A percentile compares a stretch with the other conserved stretches of the same genome.
Evolutionary conservation across 2,888 invertebrate species (phyloP).

Genomic region (Polymixis flavicincta): DNA sequence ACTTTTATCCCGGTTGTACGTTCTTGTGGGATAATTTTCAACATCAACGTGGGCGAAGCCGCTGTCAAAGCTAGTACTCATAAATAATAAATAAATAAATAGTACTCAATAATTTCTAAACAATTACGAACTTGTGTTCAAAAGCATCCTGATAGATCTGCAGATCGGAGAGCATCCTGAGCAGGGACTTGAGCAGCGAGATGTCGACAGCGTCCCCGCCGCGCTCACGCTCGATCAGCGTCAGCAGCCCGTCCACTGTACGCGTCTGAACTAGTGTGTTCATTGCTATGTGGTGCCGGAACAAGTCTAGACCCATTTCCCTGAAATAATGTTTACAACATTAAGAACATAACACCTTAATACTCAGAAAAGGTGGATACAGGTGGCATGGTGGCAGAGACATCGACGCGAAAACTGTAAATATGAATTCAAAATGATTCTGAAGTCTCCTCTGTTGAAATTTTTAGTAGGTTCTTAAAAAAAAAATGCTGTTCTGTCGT

Average conservation of each 20-base stretch:
- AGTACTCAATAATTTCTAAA: background rate
- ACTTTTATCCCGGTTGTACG: background rate
- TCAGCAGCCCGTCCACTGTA: conserved; percentile 97
- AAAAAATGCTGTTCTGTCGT: too few relatives aligned
- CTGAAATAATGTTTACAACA: conserved; percentile 84
- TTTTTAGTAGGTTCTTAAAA: too few relatives aligned
- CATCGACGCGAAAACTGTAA: too few relatives aligned
- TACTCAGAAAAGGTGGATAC: background rate
- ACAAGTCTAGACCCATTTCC: conserved; percentile 99
- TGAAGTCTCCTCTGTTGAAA: too few relatives aligned
- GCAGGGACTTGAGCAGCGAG: conserved; percentile 97
- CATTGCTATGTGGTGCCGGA: conserved; percentile 97
- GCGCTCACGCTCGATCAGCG: conserved; percentile 98
- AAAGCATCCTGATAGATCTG: conserved; percentile 98
- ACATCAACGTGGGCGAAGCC: too few relatives aligned
- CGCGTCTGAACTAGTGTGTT: conserved; percentile 97
- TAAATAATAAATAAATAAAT: too few relatives aligned
- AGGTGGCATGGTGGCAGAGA: too few relatives aligned
- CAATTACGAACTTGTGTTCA: conserved; percentile 92
- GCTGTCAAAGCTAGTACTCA: too few relatives aligned
- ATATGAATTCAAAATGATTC: too few relatives aligned
- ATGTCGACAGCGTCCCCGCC: conserved; percentile 98
- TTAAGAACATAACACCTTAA: background rate
- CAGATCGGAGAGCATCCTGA: conserved; percentile 98
- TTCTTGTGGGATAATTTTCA: background rate